Evolutionary conservation across 2,113 vertebrate genomes (phyloP).

Genomic region (Podarcis raffonei): DNA sequence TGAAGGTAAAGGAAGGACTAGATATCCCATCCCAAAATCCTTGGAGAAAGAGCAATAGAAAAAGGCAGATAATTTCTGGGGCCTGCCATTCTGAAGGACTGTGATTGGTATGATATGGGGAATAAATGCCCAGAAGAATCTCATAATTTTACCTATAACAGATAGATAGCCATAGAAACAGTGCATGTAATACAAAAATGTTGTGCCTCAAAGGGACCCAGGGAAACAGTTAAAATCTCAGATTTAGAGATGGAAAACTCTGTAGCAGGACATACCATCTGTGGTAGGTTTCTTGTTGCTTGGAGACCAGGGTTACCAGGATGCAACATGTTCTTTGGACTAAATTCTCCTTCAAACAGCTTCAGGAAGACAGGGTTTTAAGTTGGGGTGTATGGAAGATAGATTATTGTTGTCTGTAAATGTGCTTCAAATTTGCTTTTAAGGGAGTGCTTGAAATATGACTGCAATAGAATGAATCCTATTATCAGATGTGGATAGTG

Average conservation of each 20-base stretch:
- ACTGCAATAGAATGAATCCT: neutral
- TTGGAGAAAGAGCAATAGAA: neutral
- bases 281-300: slow-evolving; percentile 8
- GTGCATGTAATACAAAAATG: neutral
- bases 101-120: neutral
- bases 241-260: neutral
- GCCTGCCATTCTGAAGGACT: neutral
- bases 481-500: neutral
- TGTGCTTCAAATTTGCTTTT: neutral
- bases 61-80: neutral
- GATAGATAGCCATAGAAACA: neutral
- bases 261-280: neutral
- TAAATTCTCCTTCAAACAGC: slow-evolving; percentile 1
- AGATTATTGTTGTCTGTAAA: neutral
- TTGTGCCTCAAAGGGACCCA: neutral
- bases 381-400: neutral
- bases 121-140: neutral
- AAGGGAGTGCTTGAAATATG: neutral
- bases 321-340: slow-evolving; percentile 13
- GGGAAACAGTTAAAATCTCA: neutral
- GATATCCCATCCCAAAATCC: neutral
- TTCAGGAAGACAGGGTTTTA: neutral
- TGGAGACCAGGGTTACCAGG: slow-evolving; percentile 14
- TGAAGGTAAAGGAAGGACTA: neutral
- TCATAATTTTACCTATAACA: neutral